A percentile compares a stretch with the other conserved stretches of the same genome.
phyloP scores from a whole-genome alignment of 2,113 vertebrate species.

The Pungitius pungitius region DNA sequence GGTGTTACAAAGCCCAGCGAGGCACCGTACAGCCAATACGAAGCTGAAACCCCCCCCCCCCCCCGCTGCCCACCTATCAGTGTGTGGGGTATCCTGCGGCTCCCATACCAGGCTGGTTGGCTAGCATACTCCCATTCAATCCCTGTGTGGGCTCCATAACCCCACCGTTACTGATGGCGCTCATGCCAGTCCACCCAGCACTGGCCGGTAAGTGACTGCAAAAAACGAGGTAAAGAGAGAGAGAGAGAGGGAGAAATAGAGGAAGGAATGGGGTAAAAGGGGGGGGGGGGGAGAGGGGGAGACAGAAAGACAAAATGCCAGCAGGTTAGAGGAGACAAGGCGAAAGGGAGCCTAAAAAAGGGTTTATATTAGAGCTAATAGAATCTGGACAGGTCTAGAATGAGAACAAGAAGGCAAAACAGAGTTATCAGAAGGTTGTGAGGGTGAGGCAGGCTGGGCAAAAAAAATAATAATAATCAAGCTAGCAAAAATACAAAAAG shows the following conservation, averaged over 20 bases:
- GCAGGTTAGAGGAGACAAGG: slow-evolving; percentile 79
- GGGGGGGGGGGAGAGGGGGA: not conserved
- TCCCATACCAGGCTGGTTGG: slow-evolving; percentile 89
- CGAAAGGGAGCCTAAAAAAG: slow-evolving; percentile 70
- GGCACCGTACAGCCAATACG: slow-evolving; percentile 74
- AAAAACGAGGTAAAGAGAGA: slow-evolving; percentile 57
- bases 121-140: slow-evolving; percentile 89
- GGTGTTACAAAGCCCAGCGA: slow-evolving; percentile 76
- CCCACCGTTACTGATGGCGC: slow-evolving; percentile 81
- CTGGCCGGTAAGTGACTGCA: slow-evolving; percentile 90
- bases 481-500: slow-evolving; percentile 26
- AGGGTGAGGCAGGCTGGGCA: slow-evolving; percentile 48
- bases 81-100: slow-evolving; percentile 91
- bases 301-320: slow-evolving; percentile 68
- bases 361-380: slow-evolving; percentile 63
- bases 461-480: slow-evolving; percentile 17
- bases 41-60: slow-evolving; percentile 71
- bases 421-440: slow-evolving; percentile 59
- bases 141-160: slow-evolving; percentile 87
- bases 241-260: slow-evolving; percentile 26
- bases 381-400: slow-evolving; percentile 61
- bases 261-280: slow-evolving; percentile 7
- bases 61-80: slow-evolving; percentile 80
- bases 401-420: slow-evolving; percentile 62
- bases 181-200: slow-evolving; percentile 89